A percentile compares a stretch with the other conserved stretches of the same genome.
Conservation (phyloP, 1,140 invertebrate genomes). For the Acyrthosiphon pisum region DNA sequence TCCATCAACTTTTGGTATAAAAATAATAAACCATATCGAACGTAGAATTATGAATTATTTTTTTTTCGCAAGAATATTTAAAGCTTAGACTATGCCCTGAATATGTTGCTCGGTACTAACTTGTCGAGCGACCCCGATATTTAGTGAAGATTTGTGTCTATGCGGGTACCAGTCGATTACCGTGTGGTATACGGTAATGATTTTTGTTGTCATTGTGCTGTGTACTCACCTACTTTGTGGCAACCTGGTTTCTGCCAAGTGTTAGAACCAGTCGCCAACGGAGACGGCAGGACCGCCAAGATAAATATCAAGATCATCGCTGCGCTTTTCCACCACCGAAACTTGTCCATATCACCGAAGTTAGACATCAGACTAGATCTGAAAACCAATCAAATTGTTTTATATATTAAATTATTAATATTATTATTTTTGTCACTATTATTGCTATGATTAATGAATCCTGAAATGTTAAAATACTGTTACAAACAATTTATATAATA, state of each 20-base stretch:
- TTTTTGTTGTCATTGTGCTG: not conserved
- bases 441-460: not conserved
- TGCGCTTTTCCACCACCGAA: not conserved
- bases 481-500: not conserved
- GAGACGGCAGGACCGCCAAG: not conserved
- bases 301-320: slow-evolving; percentile 34
- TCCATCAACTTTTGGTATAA: not conserved
- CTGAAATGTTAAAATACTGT: not conserved
- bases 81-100: not conserved
- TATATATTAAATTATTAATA: not conserved
- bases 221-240: slow-evolving; percentile 69
- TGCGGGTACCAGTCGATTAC: not conserved
- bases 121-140: too few species aligned
- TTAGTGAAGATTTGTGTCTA: not conserved
- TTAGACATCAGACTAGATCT: not conserved
- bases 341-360: slow-evolving; percentile 1
- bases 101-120: not conserved
- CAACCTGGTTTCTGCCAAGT: slow-evolving; percentile 70
- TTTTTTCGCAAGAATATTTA: not conserved
- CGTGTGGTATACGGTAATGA: not conserved
- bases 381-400: not conserved
- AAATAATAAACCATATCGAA: too few species aligned
- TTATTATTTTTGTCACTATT: too few species aligned
- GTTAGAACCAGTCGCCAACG: slow-evolving; percentile 11
- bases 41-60: not conserved